Evolutionary conservation across 2,113 vertebrate species (phyloP), one percentile per base, ranked within the genome.

Genomic region (Amphilophus citrinellus): DNA sequence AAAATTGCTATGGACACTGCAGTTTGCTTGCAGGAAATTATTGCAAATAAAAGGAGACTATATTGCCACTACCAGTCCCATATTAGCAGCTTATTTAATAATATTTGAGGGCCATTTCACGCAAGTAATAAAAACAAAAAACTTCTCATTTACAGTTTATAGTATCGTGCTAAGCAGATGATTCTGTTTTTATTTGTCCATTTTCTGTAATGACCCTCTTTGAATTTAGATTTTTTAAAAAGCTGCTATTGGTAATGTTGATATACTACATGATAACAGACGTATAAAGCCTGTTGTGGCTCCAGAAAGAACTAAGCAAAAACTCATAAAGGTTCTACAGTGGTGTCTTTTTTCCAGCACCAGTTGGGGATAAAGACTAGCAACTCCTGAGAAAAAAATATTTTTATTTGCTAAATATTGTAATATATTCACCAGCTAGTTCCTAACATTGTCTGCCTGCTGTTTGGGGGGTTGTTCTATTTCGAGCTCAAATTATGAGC

Each of bases 11-110:
- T 63, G 63, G 56, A 86, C 53, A 57, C 24, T 65, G 32, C 47
- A 24, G 7, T 84, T 56, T 76, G 14, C 27, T 62, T 61, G 59
- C 61, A 75, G 76, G 50, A 71, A 84, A 83, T 85, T 73, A 39
- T 17, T 77, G 18, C 57, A 77, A 82, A 24, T 58, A 20, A 8
- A 80, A 77, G 58, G 39, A 35, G 14, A 58, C 73, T 53, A 61
- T 82, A 24, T 39, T 27, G 10, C 42, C 37, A 58, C 18, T 22
- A 58, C 71, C 24, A 42, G 37, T 66, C 50, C 47, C 30, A 10
- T 18, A 53, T 53, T 53, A 18, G 50, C 50, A 53, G 50, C 15
- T 53, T 53, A 53, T 53, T 17, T 18, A 53, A 14, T 53, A 18
- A 18, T 18, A 53, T 53, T 53, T 53, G 22, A 58, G n/a, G 56